Evolutionary conservation across 1,140 invertebrate genomes (phyloP).

Genomic region (Muscidifurax raptorellus): DNA sequence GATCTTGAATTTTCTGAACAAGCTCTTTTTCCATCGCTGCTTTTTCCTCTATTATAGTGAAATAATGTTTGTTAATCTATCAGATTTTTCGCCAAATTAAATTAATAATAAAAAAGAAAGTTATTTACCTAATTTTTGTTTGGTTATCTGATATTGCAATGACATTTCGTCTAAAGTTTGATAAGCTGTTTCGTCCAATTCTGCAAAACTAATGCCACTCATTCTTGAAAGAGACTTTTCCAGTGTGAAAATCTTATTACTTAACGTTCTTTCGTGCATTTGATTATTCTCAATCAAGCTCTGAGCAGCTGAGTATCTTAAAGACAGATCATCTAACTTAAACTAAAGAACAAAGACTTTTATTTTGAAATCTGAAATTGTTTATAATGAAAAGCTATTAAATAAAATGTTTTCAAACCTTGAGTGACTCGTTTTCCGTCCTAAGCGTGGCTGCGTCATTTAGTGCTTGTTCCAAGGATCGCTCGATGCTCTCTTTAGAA

Average conservation of each 20-base stretch:
- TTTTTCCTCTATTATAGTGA: slow-evolving; percentile 63
- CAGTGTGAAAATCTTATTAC: slow-evolving; percentile 57
- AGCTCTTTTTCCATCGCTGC: slow-evolving; percentile 64
- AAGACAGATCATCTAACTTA: slow-evolving; percentile 65
- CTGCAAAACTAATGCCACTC: slow-evolving; percentile 63
- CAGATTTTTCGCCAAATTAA: neutral
- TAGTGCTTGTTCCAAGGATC: slow-evolving; percentile 66
- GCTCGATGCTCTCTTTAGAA: slow-evolving; percentile 72
- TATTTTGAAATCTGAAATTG: neutral
- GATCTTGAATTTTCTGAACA: slow-evolving; percentile 58
- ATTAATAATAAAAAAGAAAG: slow-evolving; percentile 7
- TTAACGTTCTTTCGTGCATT: slow-evolving; percentile 60
- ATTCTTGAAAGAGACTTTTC: slow-evolving; percentile 64
- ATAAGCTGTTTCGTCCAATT: slow-evolving; percentile 70
- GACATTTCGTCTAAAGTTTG: slow-evolving; percentile 67
- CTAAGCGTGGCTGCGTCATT: slow-evolving; percentile 61
- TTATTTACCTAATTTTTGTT: slow-evolving; percentile 58
- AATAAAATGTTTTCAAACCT: slow-evolving; percentile 41
- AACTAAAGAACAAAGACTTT: slow-evolving; percentile 48
- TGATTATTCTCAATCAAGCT: slow-evolving; percentile 64
- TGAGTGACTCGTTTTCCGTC: slow-evolving; percentile 65
- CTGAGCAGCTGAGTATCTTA: slow-evolving; percentile 62
- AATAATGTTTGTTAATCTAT: slow-evolving; percentile 7
- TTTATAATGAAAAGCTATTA: neutral
- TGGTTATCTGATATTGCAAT: slow-evolving; percentile 64